phyloP scores from a whole-genome alignment of 2,113 vertebrate species.

The Neotragus pygmaeus region DNA sequence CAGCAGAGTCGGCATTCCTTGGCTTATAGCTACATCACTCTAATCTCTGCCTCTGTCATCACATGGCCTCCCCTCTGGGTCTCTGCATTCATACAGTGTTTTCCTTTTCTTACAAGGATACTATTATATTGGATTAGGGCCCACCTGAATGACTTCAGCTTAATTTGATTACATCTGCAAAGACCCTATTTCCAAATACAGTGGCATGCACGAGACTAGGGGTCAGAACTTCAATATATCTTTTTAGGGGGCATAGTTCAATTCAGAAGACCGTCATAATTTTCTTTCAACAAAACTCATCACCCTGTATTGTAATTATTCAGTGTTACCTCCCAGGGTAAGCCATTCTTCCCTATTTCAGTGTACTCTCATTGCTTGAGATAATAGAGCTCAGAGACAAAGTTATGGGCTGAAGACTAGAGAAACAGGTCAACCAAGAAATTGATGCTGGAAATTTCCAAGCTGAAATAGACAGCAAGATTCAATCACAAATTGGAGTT shows the following conservation, averaged over 20 bases:
- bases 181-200: not conserved
- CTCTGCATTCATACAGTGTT: not conserved
- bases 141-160: not conserved
- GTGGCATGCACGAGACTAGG: not conserved
- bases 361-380: not conserved
- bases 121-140: not conserved
- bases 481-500: not conserved
- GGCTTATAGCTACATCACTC: not conserved
- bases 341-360: not conserved
- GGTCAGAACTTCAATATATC: not conserved
- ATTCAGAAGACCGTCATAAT: not conserved
- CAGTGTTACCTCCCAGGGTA: not conserved
- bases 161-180: not conserved
- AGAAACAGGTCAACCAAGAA: not conserved
- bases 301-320: not conserved
- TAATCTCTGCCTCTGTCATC: not conserved
- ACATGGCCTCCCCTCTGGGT: not conserved
- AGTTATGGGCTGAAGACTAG: not conserved
- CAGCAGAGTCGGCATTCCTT: not conserved
- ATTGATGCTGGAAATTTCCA: not conserved
- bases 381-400: not conserved
- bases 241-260: not conserved
- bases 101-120: not conserved
- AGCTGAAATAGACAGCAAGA: not conserved
- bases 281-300: not conserved